Evolutionary conservation across 2,888 invertebrate species (phyloP), one percentile per base, ranked within the genome.

Genomic region (Yponomeuta plumbellus): DNA sequence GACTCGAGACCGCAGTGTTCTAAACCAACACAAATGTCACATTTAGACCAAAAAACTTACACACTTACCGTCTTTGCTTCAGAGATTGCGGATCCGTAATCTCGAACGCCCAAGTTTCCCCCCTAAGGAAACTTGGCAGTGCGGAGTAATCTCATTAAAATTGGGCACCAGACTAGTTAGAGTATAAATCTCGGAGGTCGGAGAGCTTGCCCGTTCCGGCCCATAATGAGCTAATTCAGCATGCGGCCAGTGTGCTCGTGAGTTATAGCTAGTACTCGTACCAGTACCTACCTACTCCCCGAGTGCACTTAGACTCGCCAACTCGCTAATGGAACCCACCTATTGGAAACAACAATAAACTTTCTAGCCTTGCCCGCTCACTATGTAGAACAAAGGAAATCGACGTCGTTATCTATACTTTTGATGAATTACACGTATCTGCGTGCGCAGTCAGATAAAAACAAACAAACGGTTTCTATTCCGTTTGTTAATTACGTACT

Each of bases 221-320:
- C 74, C 59, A 77, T 85, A 86, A 86, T 85, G 82, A 86, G 83
- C 83, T 85, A 84, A 85, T 85, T 83, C 81, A 77, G 82, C 79
- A 83, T 83, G 80, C 82, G 75, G 26, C 17, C 44, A 52, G 44
- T 17, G 64, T 13, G 17, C 63, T 63, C 40, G 23, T 61, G 61
- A 61, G 61, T 61, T 61, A 61, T 61, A 52, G 58, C 17, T 56
- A 8, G 34, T 34, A 6, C 34, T 34, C 34, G 22, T 22, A 22
- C 58, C 21, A 22, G 2, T 10, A 22, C 34, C 34, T 34, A 34
- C 34, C 8, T 34, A 34, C 34, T 34, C 34, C 6, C 34, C 58
- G 21, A 58, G 22, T 58, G 58, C 58, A 58, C 58, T 58, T 58
- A 58, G 61, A 17, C 26, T 22, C 61, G 61, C 23, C 26, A 22